Base-by-base conservation (phyloP, 2,888 invertebrate genomes). In the Mystacides longicornis region DNA sequence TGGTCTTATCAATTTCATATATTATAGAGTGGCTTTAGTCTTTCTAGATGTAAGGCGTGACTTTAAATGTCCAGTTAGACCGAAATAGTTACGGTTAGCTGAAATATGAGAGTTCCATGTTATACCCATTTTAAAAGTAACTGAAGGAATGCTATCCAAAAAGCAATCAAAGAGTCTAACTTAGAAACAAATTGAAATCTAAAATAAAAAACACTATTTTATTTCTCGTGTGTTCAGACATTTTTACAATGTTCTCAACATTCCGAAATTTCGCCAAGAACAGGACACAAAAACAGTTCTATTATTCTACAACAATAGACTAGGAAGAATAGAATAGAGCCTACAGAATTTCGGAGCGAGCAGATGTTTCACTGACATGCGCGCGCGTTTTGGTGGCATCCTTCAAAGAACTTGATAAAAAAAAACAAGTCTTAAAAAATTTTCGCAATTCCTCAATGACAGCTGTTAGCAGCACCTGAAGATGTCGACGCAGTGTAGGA, bases 301-400 rank as follows among this genome's bases (percentile, higher is more conserved):
- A 54, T 54, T 54, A 49, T 54, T 5, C 18, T 49, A n/a, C 23
- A 53, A 31, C 27, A 27, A 52, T 31, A n/a, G 7, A 18, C 18
- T 16, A 23, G 33, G 49, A 52, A 54, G 23, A 54, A 54, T 23
- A 54, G 49, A 54, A n/a, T n/a, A n/a, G n/a, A n/a, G n/a, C n/a
- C 42, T 14, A 49, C 43, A 27, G 16, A 42, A 49, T 37, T 43
- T 22, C 53, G 21, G 9, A 37, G 43, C 54, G 11, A 37, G 43
- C 54, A 54, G 54, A 54, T 54, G 54, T 49, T 49, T 43, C 23
- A 3, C 48, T 11, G 48, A 31, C 48, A 33, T 33, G 53, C 53
- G 53, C 48, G 33, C 37, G 48, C 48, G 52, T 27, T 22, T 20
- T 37, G 45, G 46, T 33, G 53, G 33, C 47, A 31, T 23, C 5